Evolutionary conservation across 2,888 invertebrate species (phyloP), one percentile per base, ranked within the genome.

Genomic region (Cataglyphis rosenhaueri): DNA sequence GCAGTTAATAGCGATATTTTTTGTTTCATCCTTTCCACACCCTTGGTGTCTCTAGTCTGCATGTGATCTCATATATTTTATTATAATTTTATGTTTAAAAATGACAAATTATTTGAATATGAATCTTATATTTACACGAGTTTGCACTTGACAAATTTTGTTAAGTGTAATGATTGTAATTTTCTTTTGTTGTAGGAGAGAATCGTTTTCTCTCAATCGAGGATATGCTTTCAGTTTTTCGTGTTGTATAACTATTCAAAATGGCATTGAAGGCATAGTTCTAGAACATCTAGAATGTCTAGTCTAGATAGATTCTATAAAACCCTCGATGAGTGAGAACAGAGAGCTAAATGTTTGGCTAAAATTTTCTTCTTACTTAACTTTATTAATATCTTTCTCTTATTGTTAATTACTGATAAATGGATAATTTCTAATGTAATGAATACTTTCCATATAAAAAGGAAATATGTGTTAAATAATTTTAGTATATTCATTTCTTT

Each of bases 201-300:
- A 41, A 65, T 76, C n/a, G 73, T 71, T 61, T 82, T 88, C 81
- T 86, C 81, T 85, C 81, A 71, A 84, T 89, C 81, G 81, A 86
- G 85, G 87, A 84, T 75, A 85, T 87, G 88, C 87, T 88, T 88
- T 90, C 73, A 52, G 65, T 76, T 79, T 85, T 81, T 81, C 57
- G 29, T 84, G 41, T 71, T 64, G 29, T 76, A 75, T 85, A 82
- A 73, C 75, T 62, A 85, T 85, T 84, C 85, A 84, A 86, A 88
- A 84, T 68, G 52, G n/a, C 59, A 25, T 48, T 62, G 79, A 74
- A 68, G 79, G 73, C 32, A 73, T 71, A 66, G 48, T 74, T 68
- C 82, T 65, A 25, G 29, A 64, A 25, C 41, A 41, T 25, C 25
- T 38, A 76, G 68, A 44, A 57, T 48, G 41, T 68, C 66, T 73